Evolutionary conservation across 1,140 invertebrate species (phyloP).

Genomic region (Brachionus manjavacas): DNA sequence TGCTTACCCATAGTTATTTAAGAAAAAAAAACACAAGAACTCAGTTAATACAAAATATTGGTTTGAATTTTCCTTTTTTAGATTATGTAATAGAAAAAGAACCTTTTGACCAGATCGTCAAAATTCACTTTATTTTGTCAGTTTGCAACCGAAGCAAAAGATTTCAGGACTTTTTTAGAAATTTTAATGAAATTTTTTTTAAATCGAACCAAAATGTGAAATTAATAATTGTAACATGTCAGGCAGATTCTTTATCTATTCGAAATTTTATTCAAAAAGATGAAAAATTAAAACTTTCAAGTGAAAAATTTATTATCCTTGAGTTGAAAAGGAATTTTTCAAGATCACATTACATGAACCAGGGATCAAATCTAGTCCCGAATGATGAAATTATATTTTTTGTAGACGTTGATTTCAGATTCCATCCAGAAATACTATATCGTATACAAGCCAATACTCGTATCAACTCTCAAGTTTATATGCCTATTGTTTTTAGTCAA

Average conservation of each 20-base stretch:
- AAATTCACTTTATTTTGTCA: neutral
- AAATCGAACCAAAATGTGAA: neutral
- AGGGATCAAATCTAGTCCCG: neutral
- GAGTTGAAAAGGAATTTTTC: neutral
- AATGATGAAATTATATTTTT: constrained; percentile 62
- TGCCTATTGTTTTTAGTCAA: neutral
- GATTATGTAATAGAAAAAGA: neutral
- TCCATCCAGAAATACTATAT: constrained; percentile 57
- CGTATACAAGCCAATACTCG: constrained; percentile 53
- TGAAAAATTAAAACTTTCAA: neutral
- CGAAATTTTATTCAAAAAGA: neutral
- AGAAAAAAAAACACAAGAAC: neutral
- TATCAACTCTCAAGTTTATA: neutral
- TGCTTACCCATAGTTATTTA: neutral
- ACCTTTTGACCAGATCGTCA: neutral
- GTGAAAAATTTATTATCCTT: neutral
- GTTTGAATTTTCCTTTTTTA: neutral
- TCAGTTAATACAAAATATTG: neutral
- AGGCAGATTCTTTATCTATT: neutral
- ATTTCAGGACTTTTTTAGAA: neutral
- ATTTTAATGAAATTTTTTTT: neutral
- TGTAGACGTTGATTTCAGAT: constrained; percentile 63
- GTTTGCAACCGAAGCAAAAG: neutral
- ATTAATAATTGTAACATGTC: neutral
- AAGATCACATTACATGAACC: neutral